phyloP scores from a whole-genome alignment of 1,140 invertebrate genomes.

The Telenomus remus region DNA sequence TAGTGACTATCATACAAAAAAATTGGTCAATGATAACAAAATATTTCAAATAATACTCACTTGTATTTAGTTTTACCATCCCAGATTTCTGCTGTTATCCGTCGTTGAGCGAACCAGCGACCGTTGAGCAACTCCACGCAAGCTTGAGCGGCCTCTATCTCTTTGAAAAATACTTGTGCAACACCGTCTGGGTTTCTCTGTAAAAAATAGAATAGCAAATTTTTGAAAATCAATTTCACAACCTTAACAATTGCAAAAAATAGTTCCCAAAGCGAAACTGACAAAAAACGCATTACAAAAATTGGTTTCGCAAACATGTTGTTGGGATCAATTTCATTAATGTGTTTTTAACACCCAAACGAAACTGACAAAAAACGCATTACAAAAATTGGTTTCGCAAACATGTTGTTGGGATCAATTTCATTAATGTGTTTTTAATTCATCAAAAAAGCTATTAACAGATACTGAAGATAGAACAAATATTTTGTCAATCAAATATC shows the following conservation, averaged over 20 bases:
- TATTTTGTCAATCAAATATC: background rate
- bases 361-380: no score
- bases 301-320: background rate
- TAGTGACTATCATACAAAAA: no score
- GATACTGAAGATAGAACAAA: background rate
- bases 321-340: background rate
- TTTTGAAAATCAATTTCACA: background rate
- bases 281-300: background rate
- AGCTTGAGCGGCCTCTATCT: constrained; percentile 92
- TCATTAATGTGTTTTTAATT: background rate
- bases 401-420: background rate
- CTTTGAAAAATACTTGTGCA: constrained; percentile 92
- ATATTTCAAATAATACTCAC: constrained; percentile 66
- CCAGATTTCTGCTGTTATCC: constrained; percentile 92
- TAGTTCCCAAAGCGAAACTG: background rate
- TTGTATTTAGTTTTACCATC: constrained; percentile 97
- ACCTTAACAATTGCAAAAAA: background rate
- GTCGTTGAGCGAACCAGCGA: constrained; percentile 91
- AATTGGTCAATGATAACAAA: background rate
- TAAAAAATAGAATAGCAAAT: constrained; percentile 51
- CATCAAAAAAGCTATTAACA: background rate
- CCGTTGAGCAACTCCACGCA: constrained; percentile 93
- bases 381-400: background rate
- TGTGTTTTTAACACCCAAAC: background rate
- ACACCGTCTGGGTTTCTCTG: constrained; percentile 95